phyloP scores from a whole-genome alignment of 1,140 invertebrate genomes.

The Eulimnadia texana region DNA sequence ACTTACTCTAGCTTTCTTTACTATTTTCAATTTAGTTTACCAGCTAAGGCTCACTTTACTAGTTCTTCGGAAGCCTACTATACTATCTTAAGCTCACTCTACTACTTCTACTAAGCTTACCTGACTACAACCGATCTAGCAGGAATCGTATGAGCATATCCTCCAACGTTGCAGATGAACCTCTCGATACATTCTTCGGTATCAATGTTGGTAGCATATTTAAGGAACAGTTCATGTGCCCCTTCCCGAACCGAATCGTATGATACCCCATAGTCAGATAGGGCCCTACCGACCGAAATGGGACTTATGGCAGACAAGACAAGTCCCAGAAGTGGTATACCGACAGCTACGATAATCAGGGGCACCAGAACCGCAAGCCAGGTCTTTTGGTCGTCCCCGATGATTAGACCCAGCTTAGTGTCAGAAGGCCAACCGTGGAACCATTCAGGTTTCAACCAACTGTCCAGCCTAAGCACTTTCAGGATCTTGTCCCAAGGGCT shows the following conservation, averaged over 20 bases:
- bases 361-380: not conserved
- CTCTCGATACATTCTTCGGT: constrained; percentile 12
- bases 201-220: constrained; percentile 1
- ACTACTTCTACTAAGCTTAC: too few species aligned
- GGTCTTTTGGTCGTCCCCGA: constrained; percentile 1
- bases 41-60: too few species aligned
- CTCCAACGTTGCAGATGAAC: constrained; percentile 11
- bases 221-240: not conserved
- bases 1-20: too few species aligned
- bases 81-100: too few species aligned
- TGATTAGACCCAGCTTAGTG: not conserved
- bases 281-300: too few species aligned
- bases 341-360: not conserved
- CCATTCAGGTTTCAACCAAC: not conserved
- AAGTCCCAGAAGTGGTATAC: not conserved
- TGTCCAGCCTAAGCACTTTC: not conserved
- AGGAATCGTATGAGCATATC: constrained; percentile 5
- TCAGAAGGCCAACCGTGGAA: not conserved
- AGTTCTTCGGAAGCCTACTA: too few species aligned
- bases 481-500: too few species aligned
- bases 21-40: too few species aligned
- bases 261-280: too few species aligned
- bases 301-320: not conserved
- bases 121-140: too few species aligned
- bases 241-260: not conserved